A percentile compares a stretch with the other conserved stretches of the same genome.
These are phyloP conservation scores for Cacoxenus indagator DNA, from an alignment of 2,888 invertebrate species.

Conservation along the genomic window DNA sequence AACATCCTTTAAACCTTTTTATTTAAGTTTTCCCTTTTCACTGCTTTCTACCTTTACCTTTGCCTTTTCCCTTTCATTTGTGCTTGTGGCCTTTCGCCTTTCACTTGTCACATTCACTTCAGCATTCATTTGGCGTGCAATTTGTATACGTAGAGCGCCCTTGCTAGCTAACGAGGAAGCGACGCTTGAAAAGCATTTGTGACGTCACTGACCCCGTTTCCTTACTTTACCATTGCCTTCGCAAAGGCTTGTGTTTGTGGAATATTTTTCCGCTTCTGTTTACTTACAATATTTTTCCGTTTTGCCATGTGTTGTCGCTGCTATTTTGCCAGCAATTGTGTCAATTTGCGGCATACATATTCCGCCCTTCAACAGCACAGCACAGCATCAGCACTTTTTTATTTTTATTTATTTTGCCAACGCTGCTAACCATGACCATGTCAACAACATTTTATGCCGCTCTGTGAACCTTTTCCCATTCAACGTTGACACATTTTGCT, in stretches of 20 bases:
- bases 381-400: constrained; percentile 14
- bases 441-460: constrained; percentile 28
- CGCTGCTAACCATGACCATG: constrained; percentile 33
- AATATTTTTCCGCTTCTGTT: not conserved
- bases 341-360: constrained; percentile 29
- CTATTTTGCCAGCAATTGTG: constrained; percentile 24
- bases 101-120: constrained; percentile 20
- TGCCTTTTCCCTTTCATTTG: not conserved
- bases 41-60: not conserved
- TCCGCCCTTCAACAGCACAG: not conserved
- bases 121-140: constrained; percentile 23
- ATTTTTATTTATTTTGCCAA: too few species aligned
- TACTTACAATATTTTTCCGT: not conserved
- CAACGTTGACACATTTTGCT: constrained; percentile 1
- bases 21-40: not conserved
- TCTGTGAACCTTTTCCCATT: constrained; percentile 26
- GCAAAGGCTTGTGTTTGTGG: too few species aligned
- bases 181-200: not conserved
- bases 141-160: constrained; percentile 1
- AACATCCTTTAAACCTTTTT: not conserved
- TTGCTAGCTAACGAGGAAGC: constrained; percentile 4
- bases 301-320: not conserved
- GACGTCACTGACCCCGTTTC: constrained; percentile 2
- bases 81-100: constrained; percentile 23
- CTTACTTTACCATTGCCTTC: not conserved